Evolutionary conservation across 1,140 invertebrate species (phyloP).

Genomic region (Colletes gigas): DNA sequence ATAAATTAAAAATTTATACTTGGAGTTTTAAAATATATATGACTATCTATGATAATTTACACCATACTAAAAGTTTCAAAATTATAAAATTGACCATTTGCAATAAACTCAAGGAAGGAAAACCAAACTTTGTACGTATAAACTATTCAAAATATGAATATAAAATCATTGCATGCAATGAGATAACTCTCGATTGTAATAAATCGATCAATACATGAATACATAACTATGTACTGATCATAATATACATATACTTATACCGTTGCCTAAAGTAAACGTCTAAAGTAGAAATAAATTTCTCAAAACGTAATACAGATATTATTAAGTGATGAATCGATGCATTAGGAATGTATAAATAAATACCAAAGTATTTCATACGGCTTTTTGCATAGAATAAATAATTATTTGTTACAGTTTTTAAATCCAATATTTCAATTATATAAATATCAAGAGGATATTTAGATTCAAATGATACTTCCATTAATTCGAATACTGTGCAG

Average conservation of each 20-base stretch:
- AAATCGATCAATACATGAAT: background rate
- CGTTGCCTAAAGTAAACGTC: background rate
- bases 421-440: background rate
- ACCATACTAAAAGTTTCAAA: background rate
- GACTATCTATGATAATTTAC: background rate
- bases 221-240: background rate
- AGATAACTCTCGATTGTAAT: background rate
- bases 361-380: constrained; percentile 21
- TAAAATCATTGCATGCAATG: constrained; percentile 9
- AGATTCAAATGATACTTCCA: constrained; percentile 7
- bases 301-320: background rate
- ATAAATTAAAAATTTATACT: constrained; percentile 15
- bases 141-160: constrained; percentile 6
- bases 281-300: constrained; percentile 24
- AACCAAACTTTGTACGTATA: constrained; percentile 8
- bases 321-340: constrained; percentile 16
- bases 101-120: background rate
- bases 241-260: constrained; percentile 1
- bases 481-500: constrained; percentile 25
- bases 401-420: constrained; percentile 17
- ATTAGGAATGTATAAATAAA: constrained; percentile 59
- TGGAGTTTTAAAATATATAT: background rate
- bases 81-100: background rate
- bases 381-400: constrained; percentile 23
- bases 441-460: background rate